phyloP scores from a whole-genome alignment of 2,888 invertebrate species.

The Onthophagus sagittarius region DNA sequence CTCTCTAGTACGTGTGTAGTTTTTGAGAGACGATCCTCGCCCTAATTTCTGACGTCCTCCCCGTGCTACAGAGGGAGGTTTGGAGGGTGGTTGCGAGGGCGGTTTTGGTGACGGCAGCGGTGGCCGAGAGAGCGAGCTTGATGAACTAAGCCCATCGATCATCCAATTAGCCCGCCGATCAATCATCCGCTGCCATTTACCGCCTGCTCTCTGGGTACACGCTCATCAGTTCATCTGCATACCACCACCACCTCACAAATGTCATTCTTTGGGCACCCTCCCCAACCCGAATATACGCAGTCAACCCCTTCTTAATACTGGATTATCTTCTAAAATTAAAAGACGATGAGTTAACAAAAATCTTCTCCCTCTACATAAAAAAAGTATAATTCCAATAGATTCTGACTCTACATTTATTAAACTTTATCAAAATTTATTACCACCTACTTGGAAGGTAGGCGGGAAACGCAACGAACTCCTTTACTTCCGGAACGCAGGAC shows the following conservation, averaged over 20 bases:
- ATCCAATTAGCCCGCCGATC: conserved; percentile 72
- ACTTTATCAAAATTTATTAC: neutral
- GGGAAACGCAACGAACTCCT: neutral
- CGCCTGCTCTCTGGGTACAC: conserved; percentile 40
- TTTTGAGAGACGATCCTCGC: conserved; percentile 26
- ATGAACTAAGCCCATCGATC: conserved; percentile 65
- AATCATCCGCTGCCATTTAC: conserved; percentile 63
- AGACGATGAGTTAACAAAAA: neutral
- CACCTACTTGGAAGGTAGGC: neutral
- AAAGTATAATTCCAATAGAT: neutral
- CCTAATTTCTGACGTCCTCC: conserved; percentile 23
- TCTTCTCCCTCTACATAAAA: neutral
- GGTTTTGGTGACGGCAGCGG: conserved; percentile 8
- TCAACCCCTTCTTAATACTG: conserved; percentile 1
- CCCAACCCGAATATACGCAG: neutral
- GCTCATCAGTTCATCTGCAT: conserved; percentile 48
- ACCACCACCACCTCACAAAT: conserved; percentile 30
- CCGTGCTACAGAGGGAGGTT: neutral
- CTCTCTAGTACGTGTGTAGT: conserved; percentile 19
- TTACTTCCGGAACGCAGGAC: neutral
- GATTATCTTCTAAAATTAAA: neutral
- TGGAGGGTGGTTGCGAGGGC: neutral
- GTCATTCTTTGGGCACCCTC: conserved; percentile 5
- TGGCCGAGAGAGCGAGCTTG: conserved; percentile 38
- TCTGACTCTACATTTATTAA: neutral